Evolutionary conservation across 2,797 vertebrate species (phyloP).

Genomic region (Poecilia wingei): DNA sequence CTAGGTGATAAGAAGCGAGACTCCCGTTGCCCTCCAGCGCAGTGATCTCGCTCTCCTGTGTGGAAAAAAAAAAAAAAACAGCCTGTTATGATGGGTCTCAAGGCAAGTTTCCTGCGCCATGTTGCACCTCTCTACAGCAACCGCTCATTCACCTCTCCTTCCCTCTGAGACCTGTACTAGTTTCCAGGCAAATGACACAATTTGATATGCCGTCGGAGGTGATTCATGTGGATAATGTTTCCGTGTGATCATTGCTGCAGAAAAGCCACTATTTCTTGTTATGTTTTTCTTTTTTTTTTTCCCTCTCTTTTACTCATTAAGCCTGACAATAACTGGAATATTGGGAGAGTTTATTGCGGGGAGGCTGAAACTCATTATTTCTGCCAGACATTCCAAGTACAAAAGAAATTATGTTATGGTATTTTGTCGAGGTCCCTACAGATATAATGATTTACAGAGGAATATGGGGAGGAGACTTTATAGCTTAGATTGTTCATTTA

Average conservation of each 20-base stretch:
- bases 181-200: conserved; percentile 87
- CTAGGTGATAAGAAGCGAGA: conserved; percentile 77
- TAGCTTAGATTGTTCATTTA: conserved; percentile 73
- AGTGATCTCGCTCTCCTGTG: conserved; percentile 67
- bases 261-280: conserved; percentile 75
- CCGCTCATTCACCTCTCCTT: conserved; percentile 80
- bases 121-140: conserved; percentile 76
- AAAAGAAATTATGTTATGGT: conserved; percentile 81
- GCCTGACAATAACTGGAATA: conserved; percentile 80
- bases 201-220: conserved; percentile 81
- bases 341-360: conserved; percentile 82
- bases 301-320: conserved; percentile 74
- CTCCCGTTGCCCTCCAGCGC: conserved; percentile 73
- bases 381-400: conserved; percentile 77
- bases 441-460: conserved; percentile 77
- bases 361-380: conserved; percentile 84
- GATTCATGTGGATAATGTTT: conserved; percentile 85
- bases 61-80: conserved; percentile 54
- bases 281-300: conserved; percentile 61
- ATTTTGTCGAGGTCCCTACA: conserved; percentile 80
- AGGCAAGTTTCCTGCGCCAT: conserved; percentile 74
- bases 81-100: conserved; percentile 79
- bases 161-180: conserved; percentile 84
- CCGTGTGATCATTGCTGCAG: conserved; percentile 78
- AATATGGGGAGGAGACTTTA: conserved; percentile 70